phyloP scores from a whole-genome alignment of 35 echinoderm and acorn worm species.

The Apostichopus japonicus region DNA sequence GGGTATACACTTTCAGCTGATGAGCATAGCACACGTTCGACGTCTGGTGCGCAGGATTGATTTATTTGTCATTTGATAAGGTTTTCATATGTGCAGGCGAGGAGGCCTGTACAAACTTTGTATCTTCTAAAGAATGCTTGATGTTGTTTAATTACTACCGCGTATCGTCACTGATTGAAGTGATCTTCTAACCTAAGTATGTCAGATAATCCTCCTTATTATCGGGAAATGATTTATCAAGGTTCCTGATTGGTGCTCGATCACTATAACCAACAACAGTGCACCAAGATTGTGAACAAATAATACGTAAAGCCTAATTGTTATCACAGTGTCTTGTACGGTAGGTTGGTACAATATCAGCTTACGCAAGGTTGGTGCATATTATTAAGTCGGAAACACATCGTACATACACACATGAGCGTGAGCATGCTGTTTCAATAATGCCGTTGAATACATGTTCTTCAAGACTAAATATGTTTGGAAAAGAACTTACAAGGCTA shows the following conservation, averaged over 20 bases:
- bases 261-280: background rate
- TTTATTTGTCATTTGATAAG: constrained; percentile 46
- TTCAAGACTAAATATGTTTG: too few species aligned
- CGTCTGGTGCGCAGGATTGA: constrained; percentile 20
- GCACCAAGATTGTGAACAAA: background rate
- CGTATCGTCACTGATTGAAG: constrained; percentile 2
- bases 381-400: too few species aligned
- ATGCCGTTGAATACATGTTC: too few species aligned
- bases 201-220: constrained; percentile 8
- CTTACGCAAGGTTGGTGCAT: too few species aligned
- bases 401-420: too few species aligned
- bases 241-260: background rate
- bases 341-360: background rate
- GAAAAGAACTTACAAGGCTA: too few species aligned
- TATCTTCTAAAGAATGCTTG: background rate
- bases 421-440: too few species aligned
- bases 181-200: constrained; percentile 9
- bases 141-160: constrained; percentile 20
- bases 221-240: background rate
- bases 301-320: background rate
- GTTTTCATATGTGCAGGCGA: constrained; percentile 15
- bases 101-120: background rate
- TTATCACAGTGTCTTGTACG: background rate
- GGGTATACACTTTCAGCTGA: constrained; percentile 38
- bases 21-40: background rate